Evolutionary conservation across 2,888 invertebrate genomes (phyloP).

Genomic region (Lasioglossum lativentre): DNA sequence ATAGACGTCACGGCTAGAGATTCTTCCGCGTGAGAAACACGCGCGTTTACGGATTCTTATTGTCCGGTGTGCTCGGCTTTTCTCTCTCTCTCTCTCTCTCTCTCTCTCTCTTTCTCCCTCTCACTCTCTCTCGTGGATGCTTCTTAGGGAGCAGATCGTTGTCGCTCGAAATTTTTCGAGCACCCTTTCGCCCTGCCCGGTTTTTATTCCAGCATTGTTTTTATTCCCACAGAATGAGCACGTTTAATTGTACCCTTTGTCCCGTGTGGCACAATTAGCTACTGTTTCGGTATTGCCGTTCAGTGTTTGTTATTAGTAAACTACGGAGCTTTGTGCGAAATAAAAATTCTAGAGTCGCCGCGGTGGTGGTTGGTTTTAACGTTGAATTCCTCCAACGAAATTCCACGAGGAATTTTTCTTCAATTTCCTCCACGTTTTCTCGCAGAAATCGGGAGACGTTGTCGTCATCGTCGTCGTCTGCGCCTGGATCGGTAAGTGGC

Average conservation of each 20-base stretch:
- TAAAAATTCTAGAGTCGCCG: not conserved
- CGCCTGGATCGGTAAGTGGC: slow-evolving; percentile 6
- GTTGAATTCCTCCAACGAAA: not conserved
- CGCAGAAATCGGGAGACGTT: slow-evolving; percentile 15
- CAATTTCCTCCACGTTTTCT: not conserved
- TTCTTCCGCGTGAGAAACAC: slow-evolving; percentile 10
- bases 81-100: not conserved
- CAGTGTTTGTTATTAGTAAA: not conserved
- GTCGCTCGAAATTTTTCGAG: not conserved
- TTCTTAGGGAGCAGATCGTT: not conserved
- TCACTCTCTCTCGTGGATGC: not conserved
- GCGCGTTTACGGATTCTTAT: slow-evolving; percentile 10
- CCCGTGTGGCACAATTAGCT: not conserved
- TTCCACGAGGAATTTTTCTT: not conserved
- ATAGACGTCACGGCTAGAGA: not conserved
- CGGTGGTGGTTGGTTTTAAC: not conserved
- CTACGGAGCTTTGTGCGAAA: not conserved
- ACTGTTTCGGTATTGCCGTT: not conserved
- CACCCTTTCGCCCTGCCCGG: not conserved
- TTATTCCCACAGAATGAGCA: not conserved
- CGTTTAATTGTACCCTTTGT: not conserved
- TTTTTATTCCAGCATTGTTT: not conserved
- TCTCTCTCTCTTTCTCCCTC: not conserved
- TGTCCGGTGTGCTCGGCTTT: not conserved
- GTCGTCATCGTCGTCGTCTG: slow-evolving; percentile 27